Evolutionary conservation across 2,888 invertebrate genomes (phyloP).

Genomic region (Dynastes hyllus): DNA sequence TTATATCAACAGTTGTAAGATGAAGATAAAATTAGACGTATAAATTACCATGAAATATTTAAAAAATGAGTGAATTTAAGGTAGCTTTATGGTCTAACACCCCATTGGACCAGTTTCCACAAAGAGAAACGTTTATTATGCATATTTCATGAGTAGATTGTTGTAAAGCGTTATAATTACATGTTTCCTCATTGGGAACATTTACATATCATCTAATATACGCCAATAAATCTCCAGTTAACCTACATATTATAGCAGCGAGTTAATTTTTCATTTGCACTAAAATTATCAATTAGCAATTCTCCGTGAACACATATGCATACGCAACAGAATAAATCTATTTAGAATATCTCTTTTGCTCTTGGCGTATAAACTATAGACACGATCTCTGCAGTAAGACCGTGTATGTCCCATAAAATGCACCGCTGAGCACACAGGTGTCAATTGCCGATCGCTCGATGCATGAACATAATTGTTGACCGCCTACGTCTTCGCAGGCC

Average conservation of each 20-base stretch:
- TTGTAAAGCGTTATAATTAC: background rate
- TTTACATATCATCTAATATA: conserved; percentile 6
- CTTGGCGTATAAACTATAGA: background rate
- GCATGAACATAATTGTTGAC: conserved; percentile 34
- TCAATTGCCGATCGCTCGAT: conserved; percentile 8
- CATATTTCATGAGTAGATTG: background rate
- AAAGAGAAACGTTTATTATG: background rate
- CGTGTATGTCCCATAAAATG: conserved; percentile 38
- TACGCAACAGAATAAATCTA: background rate
- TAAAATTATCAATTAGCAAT: conserved; percentile 12
- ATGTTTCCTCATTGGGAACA: conserved; percentile 5
- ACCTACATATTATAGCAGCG: background rate
- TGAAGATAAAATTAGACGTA: too few relatives aligned
- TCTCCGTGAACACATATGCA: conserved; percentile 10
- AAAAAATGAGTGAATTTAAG: too few relatives aligned
- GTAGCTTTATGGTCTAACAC: too few relatives aligned
- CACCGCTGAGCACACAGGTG: conserved; percentile 47
- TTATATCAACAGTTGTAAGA: too few relatives aligned
- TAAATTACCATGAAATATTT: too few relatives aligned
- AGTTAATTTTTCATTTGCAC: conserved; percentile 6
- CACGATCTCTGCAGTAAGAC: background rate
- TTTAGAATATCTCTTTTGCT: background rate
- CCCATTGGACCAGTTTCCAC: background rate
- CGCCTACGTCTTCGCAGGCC: conserved; percentile 36
- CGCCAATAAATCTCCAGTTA: background rate